Evolutionary conservation across 2,888 invertebrate genomes (phyloP), one percentile per base, ranked within the genome.

Genomic region (Scaptomyza caliginosa): DNA sequence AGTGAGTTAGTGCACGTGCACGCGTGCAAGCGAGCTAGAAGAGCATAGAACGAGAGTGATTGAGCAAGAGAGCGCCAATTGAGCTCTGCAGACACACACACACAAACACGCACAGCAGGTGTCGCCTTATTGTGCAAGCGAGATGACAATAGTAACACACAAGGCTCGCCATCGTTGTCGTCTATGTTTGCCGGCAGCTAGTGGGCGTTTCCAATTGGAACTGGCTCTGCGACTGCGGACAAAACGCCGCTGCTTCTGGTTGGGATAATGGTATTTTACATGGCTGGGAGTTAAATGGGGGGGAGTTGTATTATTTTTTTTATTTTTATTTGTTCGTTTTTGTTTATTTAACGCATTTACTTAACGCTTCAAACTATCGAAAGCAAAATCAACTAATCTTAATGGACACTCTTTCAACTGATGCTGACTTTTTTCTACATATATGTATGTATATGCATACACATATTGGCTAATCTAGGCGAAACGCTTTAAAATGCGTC

Each of bases 171-270:
- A 69, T 77, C 55, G 73, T 52, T 70, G 56, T 57, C 62, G 49
- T 58, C 49, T 40, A 30, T 52, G 36, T 45, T 36, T 65, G 77
- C 50, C 54, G 32, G 56, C 56, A 21, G 50, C 32, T 68, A 19
- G 73, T 74, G 88, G 85, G 85, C 85, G 85, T 88, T 80, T 76
- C 85, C 85, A 83, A 86, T 86, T 80, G 86, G 80, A 88, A 69
- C 24, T 73, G 50, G 10, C 69, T 42, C 75, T 65, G 72, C 72
- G 48, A 49, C 72, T 55, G 66, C 55, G 55, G 24, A 13, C 55
- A 26, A 39, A 51, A 24, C 51, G 59, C 11, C 40, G 63, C 57
- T 56, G 59, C 59, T 56, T 73, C 67, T 83, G 84, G 86, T 83
- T 86, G 86, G 78, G 78, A 67, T 60, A 46, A 43, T 28, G 30